Percentiles rank a stretch among this genome's conserved stretches.
Conservation (phyloP, 2,797 vertebrate species). For the Gallirallus australis region DNA sequence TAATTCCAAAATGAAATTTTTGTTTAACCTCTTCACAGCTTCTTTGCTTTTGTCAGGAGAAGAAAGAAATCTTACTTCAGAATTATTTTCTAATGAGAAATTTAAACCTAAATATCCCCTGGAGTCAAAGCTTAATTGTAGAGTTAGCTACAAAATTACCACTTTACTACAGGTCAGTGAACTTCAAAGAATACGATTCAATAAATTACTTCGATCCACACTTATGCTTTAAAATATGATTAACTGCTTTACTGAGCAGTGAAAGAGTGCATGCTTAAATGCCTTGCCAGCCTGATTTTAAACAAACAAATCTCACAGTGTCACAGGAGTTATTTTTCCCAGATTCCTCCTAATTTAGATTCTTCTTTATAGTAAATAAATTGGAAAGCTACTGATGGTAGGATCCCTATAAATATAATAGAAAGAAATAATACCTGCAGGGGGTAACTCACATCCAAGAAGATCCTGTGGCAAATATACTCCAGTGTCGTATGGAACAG, state of each 20-base stretch:
- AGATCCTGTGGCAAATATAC: not conserved
- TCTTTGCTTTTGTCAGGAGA: not conserved
- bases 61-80: not conserved
- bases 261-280: not conserved
- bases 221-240: conserved; percentile 29
- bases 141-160: conserved; percentile 13
- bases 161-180: conserved; percentile 19
- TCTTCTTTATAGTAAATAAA: not conserved
- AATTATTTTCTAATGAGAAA: conserved; percentile 29
- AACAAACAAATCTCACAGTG: not conserved
- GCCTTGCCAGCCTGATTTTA: not conserved
- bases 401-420: not conserved
- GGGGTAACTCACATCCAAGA: not conserved
- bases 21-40: not conserved
- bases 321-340: not conserved
- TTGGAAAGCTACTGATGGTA: not conserved
- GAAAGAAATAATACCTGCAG: not conserved
- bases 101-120: conserved; percentile 10
- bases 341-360: not conserved
- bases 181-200: conserved; percentile 24
- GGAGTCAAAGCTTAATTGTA: conserved; percentile 35
- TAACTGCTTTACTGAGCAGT: conserved; percentile 19
- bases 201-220: not conserved
- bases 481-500: not conserved
- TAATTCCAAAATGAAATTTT: not conserved